A percentile compares a stretch with the other conserved stretches of the same genome.
phyloP scores from a whole-genome alignment of 2,113 vertebrate genomes.

The Thermophis baileyi region DNA sequence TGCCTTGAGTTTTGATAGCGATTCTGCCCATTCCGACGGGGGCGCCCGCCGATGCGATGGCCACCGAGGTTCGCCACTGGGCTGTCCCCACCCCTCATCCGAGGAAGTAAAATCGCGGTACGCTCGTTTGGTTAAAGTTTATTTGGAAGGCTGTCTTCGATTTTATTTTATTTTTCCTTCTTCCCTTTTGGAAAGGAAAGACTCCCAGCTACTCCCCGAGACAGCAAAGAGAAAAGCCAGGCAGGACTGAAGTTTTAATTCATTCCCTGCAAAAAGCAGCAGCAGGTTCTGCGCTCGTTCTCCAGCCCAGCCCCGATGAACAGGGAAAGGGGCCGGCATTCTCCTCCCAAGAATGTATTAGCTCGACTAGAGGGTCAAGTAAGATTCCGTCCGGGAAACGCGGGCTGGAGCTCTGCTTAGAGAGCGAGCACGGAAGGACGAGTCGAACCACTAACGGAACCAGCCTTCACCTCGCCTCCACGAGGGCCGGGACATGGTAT shows the following conservation, averaged over 20 bases:
- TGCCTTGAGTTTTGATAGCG: no score
- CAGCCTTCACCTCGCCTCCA: background rate
- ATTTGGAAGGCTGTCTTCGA: no score
- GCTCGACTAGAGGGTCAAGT: background rate
- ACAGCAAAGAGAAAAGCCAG: background rate
- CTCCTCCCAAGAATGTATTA: background rate
- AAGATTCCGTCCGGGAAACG: background rate
- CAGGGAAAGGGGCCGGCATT: background rate
- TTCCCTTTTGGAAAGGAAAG: background rate
- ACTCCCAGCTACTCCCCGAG: background rate
- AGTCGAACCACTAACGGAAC: background rate
- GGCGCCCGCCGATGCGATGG: background rate
- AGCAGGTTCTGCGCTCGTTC: background rate
- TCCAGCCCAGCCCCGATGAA: background rate
- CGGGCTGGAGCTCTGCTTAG: background rate
- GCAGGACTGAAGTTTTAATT: background rate
- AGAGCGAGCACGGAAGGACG: background rate
- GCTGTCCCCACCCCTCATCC: background rate
- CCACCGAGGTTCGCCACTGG: no score
- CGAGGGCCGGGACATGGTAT: background rate
- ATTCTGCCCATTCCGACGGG: background rate
- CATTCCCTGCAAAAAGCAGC: background rate
- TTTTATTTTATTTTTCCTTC: no score
- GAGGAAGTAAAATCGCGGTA: background rate
- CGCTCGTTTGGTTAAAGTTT: background rate